Percentiles rank a stretch among this genome's conserved stretches.
These are phyloP conservation scores for Crax fasciolata DNA, from an alignment of 2,797 vertebrate genomes.

Conservation along the genomic window DNA sequence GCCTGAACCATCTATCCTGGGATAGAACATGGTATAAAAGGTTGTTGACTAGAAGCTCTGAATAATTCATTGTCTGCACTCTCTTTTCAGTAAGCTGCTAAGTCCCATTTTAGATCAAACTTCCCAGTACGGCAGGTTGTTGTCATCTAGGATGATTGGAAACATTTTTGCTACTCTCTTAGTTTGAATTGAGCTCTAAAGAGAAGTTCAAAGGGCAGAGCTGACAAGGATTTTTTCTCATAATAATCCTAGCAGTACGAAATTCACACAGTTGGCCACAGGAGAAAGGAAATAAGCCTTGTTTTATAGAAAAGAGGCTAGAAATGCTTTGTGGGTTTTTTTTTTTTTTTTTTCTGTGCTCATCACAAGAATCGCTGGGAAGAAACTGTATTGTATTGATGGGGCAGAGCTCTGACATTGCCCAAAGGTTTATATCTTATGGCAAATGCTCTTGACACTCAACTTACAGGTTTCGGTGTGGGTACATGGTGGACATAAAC, in stretches of 20 bases:
- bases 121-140: neutral
- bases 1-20: conserved; percentile 55
- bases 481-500: neutral
- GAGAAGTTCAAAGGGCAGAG: conserved; percentile 7
- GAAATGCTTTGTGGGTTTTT: neutral
- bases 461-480: accelerated
- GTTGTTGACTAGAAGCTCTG: conserved; percentile 64
- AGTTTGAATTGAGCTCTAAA: conserved; percentile 16
- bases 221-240: neutral
- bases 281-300: neutral
- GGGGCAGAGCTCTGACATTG: neutral
- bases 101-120: conserved; percentile 56
- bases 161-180: neutral
- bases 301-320: neutral
- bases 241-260: neutral
- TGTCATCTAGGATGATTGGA: conserved; percentile 31
- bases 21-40: conserved; percentile 58
- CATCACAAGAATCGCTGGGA: accelerated
- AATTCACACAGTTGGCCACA: neutral
- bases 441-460: accelerated
- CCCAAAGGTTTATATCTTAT: neutral
- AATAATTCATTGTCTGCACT: conserved; percentile 69
- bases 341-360: neutral
- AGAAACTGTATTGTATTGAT: neutral
- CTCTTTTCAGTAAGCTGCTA: conserved; percentile 28